Evolutionary conservation across 2,888 invertebrate genomes (phyloP).

Genomic region (Drosophila nigritarsus): DNA sequence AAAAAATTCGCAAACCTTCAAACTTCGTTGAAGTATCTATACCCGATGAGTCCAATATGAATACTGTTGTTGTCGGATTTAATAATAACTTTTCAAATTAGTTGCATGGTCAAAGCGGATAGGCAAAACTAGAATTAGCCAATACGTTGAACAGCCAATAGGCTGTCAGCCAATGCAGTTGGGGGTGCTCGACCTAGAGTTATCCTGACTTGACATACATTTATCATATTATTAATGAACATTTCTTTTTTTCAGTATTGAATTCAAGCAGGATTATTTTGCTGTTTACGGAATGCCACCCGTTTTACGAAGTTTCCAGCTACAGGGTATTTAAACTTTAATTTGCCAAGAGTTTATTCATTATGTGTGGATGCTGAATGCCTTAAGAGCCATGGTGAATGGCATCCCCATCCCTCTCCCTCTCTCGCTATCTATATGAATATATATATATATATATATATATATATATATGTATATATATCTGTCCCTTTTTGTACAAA

Average conservation of each 20-base stretch:
- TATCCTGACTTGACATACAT: neutral
- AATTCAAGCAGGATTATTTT: neutral
- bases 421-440: neutral
- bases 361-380: conserved; percentile 52
- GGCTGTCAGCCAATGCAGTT: neutral
- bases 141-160: neutral
- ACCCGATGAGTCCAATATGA: neutral
- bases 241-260: neutral
- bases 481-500: conserved; percentile 1
- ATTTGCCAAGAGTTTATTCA: conserved; percentile 59
- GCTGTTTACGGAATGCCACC: neutral
- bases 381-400: conserved; percentile 32
- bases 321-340: conserved; percentile 48
- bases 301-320: neutral
- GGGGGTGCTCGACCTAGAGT: neutral
- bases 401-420: conserved; percentile 22
- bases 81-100: conserved; percentile 4
- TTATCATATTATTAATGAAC: too few species aligned
- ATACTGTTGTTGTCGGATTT: neutral
- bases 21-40: neutral
- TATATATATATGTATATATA: neutral
- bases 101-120: neutral
- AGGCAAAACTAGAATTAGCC: neutral
- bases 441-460: neutral
- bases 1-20: too few species aligned